Conservation (phyloP, 2,113 vertebrate species). For the Nycticryphes semicollaris region DNA sequence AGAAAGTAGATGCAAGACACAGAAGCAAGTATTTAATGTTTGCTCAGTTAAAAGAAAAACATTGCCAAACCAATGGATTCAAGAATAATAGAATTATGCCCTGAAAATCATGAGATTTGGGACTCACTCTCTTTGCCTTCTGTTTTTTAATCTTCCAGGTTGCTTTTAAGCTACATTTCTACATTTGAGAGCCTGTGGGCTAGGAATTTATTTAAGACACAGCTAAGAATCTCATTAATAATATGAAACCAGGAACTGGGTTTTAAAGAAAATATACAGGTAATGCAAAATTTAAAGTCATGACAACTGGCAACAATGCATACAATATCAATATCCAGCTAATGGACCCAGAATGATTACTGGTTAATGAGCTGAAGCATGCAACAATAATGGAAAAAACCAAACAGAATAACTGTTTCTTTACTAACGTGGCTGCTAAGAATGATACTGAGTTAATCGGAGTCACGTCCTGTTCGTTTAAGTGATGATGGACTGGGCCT, state of each 20-base stretch:
- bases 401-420: not conserved
- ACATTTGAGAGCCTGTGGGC: not conserved
- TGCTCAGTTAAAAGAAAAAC: slow-evolving; percentile 23
- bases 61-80: not conserved
- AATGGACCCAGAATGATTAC: not conserved
- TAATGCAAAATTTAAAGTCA: not conserved
- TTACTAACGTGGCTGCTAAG: not conserved
- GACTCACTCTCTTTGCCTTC: not conserved
- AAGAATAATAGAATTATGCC: not conserved
- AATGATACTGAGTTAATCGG: not conserved
- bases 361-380: slow-evolving; percentile 14
- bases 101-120: not conserved
- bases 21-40: not conserved
- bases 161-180: not conserved
- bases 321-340: not conserved
- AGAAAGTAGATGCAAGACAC: not conserved
- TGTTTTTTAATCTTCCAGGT: slow-evolving; percentile 2
- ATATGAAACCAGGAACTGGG: not conserved
- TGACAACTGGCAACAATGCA: not conserved
- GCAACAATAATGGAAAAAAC: not conserved
- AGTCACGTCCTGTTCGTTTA: not conserved
- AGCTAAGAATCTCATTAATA: slow-evolving; percentile 30
- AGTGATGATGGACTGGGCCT: not conserved
- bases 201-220: slow-evolving; percentile 21
- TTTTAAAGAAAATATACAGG: slow-evolving; percentile 29